Conservation (phyloP, 2,113 vertebrate genomes). For the Rhadina sibilatrix region DNA sequence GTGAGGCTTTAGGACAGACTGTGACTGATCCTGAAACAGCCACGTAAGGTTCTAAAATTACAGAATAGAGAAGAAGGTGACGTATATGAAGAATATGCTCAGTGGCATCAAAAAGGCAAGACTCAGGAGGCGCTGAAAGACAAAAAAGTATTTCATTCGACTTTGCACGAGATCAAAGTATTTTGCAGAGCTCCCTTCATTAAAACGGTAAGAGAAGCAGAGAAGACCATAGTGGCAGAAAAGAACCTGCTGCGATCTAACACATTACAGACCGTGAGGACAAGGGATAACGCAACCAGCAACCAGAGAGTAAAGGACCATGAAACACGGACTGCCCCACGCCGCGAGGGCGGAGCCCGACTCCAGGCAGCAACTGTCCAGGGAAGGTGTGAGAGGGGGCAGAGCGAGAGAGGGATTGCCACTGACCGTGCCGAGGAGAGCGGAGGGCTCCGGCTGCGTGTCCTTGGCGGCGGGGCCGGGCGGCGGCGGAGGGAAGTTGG, state of each 20-base stretch:
- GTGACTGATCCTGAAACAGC: accelerated
- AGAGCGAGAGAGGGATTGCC: accelerated
- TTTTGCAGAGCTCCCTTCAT: accelerated
- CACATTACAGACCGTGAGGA: accelerated
- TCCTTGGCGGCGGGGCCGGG: not conserved
- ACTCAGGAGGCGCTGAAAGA: accelerated
- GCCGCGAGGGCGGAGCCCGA: accelerated
- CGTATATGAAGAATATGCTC: accelerated
- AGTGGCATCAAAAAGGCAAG: accelerated
- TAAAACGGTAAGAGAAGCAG: accelerated
- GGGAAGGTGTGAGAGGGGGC: accelerated
- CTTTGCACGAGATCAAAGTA: accelerated
- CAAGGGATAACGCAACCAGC: accelerated
- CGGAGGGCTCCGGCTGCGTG: too few relatives aligned
- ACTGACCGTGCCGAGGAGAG: not conserved
- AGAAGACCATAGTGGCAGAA: accelerated
- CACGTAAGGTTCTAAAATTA: not conserved
- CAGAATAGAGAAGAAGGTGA: accelerated
- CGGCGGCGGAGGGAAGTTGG: not conserved
- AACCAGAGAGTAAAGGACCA: accelerated
- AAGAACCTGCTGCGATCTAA: accelerated
- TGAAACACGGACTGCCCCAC: accelerated
- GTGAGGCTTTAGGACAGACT: accelerated
- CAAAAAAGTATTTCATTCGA: accelerated
- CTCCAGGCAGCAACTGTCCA: accelerated